Conservation (phyloP, 2,888 invertebrate species). For the Adela reaumurella region DNA sequence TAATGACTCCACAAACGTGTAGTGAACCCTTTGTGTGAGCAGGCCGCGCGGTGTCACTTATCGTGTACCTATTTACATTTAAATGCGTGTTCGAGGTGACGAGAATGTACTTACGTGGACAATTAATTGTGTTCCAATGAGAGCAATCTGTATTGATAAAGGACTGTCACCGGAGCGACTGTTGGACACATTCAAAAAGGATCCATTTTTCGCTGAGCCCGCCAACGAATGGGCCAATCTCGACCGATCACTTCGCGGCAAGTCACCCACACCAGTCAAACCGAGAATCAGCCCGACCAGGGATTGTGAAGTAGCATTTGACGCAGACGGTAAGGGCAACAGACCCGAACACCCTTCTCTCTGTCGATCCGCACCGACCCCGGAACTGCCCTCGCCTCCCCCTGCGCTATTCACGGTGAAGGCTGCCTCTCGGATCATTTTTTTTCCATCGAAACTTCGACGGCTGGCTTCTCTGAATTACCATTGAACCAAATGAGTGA, state of each 20-base stretch:
- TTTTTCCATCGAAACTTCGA: not conserved
- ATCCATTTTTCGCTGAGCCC: slow-evolving; percentile 49
- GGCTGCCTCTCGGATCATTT: not conserved
- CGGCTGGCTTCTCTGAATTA: not conserved
- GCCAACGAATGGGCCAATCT: slow-evolving; percentile 51
- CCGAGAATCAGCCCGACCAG: slow-evolving; percentile 66
- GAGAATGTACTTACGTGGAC: no score
- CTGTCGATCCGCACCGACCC: no score
- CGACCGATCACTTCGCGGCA: slow-evolving; percentile 57
- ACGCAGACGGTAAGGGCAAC: slow-evolving; percentile 68
- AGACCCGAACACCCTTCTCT: slow-evolving; percentile 27
- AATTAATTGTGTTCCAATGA: not conserved
- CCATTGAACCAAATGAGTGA: not conserved
- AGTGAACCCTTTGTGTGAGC: no score
- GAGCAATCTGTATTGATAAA: slow-evolving; percentile 21
- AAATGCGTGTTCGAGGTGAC: no score
- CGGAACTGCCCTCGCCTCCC: not conserved
- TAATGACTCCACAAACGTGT: no score
- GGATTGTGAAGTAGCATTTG: slow-evolving; percentile 68
- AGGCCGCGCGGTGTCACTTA: no score
- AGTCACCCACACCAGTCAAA: slow-evolving; percentile 70
- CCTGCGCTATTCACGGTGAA: not conserved
- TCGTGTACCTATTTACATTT: no score
- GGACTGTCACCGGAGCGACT: slow-evolving; percentile 37
- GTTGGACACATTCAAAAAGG: slow-evolving; percentile 47